A percentile compares a stretch with the other conserved stretches of the same genome.
Conservation (phyloP, 2,113 vertebrate species). For the Galbula dea region DNA sequence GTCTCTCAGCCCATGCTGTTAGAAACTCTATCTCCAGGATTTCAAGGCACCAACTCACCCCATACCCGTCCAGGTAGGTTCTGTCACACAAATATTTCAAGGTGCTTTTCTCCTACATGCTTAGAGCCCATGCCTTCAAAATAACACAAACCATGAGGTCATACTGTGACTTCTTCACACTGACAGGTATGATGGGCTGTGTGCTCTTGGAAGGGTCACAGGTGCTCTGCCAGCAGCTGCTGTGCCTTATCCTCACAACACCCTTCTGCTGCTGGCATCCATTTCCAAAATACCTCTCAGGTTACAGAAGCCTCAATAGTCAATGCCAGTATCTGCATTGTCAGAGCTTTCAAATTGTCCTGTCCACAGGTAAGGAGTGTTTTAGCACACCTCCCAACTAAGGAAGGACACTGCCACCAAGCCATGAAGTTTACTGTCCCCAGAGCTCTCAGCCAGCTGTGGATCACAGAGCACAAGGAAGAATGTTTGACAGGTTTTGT, state of each 20-base stretch:
- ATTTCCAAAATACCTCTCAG: not conserved
- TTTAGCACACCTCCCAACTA: not conserved
- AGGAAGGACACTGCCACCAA: not conserved
- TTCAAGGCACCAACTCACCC: not conserved
- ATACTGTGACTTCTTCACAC: not conserved
- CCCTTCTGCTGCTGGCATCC: not conserved
- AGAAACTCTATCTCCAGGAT: too few species aligned
- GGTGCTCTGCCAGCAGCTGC: not conserved
- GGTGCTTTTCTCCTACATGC: not conserved
- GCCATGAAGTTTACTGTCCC: not conserved
- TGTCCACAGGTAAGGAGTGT: not conserved
- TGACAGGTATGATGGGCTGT: not conserved
- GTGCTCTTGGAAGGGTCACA: not conserved
- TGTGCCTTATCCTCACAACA: not conserved
- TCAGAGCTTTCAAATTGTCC: not conserved
- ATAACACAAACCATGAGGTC: not conserved
- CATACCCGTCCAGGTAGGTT: not conserved
- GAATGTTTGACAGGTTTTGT: not conserved
- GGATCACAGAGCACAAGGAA: not conserved
- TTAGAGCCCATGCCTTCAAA: not conserved
- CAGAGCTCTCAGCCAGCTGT: not conserved
- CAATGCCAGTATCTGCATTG: not conserved
- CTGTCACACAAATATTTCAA: not conserved
- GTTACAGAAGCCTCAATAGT: not conserved
- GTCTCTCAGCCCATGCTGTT: not conserved